A percentile compares a stretch with the other conserved stretches of the same genome.
Conservation (phyloP, 2,888 invertebrate genomes). For the Cotesia congregata region DNA sequence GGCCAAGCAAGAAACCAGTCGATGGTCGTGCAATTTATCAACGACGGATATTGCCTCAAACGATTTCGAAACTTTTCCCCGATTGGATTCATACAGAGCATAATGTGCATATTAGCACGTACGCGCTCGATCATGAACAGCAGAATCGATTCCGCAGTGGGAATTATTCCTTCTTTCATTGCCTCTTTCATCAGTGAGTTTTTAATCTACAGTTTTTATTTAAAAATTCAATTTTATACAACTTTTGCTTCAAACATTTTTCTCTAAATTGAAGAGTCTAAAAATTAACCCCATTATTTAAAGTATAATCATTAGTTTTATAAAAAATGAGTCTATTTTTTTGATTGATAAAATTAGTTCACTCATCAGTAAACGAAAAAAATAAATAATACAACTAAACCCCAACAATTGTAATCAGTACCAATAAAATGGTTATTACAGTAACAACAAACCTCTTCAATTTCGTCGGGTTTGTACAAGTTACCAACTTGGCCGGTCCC, state of each 20-base stretch:
- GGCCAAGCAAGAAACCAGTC: slow-evolving; percentile 95
- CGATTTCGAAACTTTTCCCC: slow-evolving; percentile 88
- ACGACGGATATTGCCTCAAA: slow-evolving; percentile 88
- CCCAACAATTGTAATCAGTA: neutral
- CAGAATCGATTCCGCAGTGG: slow-evolving; percentile 80
- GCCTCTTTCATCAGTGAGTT: slow-evolving; percentile 74
- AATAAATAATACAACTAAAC: neutral
- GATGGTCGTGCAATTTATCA: slow-evolving; percentile 89
- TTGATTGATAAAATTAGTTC: no score
- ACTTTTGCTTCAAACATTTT: no score
- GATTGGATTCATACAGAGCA: slow-evolving; percentile 90
- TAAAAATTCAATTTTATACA: no score
- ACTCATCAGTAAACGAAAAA: no score
- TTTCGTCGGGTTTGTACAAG: slow-evolving; percentile 89
- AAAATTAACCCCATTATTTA: no score
- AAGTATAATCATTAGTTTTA: no score
- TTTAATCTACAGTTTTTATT: slow-evolving; percentile 73
- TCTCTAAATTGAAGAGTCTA: no score
- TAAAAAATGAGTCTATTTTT: no score
- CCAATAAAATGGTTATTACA: slow-evolving; percentile 4
- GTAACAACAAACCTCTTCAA: slow-evolving; percentile 81
- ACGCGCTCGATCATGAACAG: slow-evolving; percentile 84
- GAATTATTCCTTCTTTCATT: slow-evolving; percentile 73
- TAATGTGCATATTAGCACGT: slow-evolving; percentile 82
- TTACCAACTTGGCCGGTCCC: slow-evolving; percentile 91